These are phyloP conservation scores for Zaprionus lachaisei DNA, from an alignment of 1,140 invertebrate species.

Conservation along the genomic window DNA sequence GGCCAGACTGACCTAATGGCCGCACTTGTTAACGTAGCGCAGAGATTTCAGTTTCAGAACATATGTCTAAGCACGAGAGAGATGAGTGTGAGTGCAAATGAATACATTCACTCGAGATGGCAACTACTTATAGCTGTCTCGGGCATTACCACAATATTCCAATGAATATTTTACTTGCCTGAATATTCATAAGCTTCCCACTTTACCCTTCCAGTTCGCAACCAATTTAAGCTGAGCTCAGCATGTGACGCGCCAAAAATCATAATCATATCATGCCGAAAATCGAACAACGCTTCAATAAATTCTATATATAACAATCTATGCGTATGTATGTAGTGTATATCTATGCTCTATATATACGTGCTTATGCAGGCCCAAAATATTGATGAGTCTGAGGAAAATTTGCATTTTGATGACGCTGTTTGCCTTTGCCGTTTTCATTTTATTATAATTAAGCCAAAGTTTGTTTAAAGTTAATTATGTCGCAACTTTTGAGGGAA, in stretches of 20 bases:
- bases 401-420: slow-evolving; percentile 49
- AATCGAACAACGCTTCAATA: slow-evolving; percentile 19
- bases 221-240: slow-evolving; percentile 1
- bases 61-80: background rate
- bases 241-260: background rate
- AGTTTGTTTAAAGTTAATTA: slow-evolving; percentile 50
- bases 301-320: background rate
- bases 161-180: slow-evolving; percentile 1
- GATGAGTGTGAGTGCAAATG: slow-evolving; percentile 28
- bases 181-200: slow-evolving; percentile 2
- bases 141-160: slow-evolving; percentile 1
- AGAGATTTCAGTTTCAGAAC: slow-evolving; percentile 29
- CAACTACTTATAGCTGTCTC: background rate
- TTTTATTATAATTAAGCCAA: slow-evolving; percentile 44
- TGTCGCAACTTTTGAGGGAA: slow-evolving; percentile 22
- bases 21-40: slow-evolving; percentile 40
- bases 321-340: background rate
- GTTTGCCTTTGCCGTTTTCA: background rate
- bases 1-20: slow-evolving; percentile 32
- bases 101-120: slow-evolving; percentile 34
- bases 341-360: background rate
- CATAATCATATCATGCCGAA: background rate
- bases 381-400: slow-evolving; percentile 9
- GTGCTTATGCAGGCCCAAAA: background rate
- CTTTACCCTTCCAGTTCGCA: background rate